Evolutionary conservation across 2,797 vertebrate genomes (phyloP), one percentile per base, ranked within the genome.

Genomic region (Anolis apletophallus): DNA sequence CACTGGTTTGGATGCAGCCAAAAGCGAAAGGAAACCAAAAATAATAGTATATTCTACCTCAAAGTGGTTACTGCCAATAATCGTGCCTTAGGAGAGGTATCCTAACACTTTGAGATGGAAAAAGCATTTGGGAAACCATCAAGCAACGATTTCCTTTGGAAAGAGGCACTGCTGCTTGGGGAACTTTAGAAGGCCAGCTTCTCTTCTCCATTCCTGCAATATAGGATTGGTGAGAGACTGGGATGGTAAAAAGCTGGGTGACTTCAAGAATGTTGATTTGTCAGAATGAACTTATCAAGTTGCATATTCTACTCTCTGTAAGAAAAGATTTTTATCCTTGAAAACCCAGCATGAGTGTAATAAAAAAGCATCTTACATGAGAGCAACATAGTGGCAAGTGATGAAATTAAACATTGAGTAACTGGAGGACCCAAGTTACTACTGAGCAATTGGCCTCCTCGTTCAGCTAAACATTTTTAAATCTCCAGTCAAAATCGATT

Each of bases 401-500:
- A 9, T 81, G 21, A 64, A 80, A 76, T 46, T 32, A 72, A 32
- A 2, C 7, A 26, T 69, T 67, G 52, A 29, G 17, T 46, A 68
- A 26, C 34, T 74, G 64, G 17, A 40, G 1, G 23, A 29, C 78
- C 16, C 52, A 50, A 92, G 84, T 91, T 87, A 87, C 5, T 23
- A 29, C 1, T 77, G n/a, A 81, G 82, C n/a, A 14, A 13, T 81
- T 91, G 80, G 6, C 19, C 91, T 78, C 89, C 75, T 6, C 14
- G 17, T 87, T 8, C 46, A 78, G 50, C 61, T 69, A 68, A 52
- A 80, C 13, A 8, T 75, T 90, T 90, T 0, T 23, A 40, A 55
- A 32, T 54, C 91, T 91, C 87, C 67, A 85, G 89, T 88, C 78
- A 90, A 85, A 87, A 80, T 7, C 85, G 83, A 91, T 92, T 89